phyloP scores from a whole-genome alignment of 2,797 vertebrate species.

The Typhlichthys eigenmanni region DNA sequence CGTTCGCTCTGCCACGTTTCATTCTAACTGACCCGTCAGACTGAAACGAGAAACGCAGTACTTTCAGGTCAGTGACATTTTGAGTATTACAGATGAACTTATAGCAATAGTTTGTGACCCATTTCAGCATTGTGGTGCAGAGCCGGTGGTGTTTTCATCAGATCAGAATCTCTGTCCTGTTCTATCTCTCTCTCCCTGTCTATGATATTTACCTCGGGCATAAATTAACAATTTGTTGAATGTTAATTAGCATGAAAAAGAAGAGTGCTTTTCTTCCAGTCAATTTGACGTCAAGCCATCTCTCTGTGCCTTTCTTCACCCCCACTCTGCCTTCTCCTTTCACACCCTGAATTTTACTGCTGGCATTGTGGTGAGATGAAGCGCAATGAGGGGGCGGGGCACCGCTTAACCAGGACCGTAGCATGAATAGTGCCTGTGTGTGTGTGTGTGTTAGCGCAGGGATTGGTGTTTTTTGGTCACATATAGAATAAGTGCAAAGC shows the following conservation, averaged over 20 bases:
- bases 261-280: conserved; percentile 71
- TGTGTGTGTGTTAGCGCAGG: conserved; percentile 29
- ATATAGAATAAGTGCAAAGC: no score
- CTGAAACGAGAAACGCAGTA: no score
- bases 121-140: neutral
- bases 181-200: conserved; percentile 42
- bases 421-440: conserved; percentile 30
- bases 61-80: no score
- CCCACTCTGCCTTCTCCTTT: conserved; percentile 38
- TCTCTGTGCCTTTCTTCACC: conserved; percentile 56
- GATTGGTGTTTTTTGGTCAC: conserved; percentile 7
- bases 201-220: conserved; percentile 27
- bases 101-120: no score
- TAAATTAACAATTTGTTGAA: conserved; percentile 79
- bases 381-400: conserved; percentile 61
- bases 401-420: conserved; percentile 49
- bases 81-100: no score
- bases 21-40: no score
- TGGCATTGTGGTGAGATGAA: conserved; percentile 65
- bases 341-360: conserved; percentile 54
- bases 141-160: conserved; percentile 12
- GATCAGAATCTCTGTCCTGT: conserved; percentile 23
- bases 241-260: conserved; percentile 78
- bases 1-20: no score
- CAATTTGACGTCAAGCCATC: conserved; percentile 75